A percentile compares a stretch with the other conserved stretches of the same genome.
These are phyloP conservation scores for Etheostoma nigrum DNA, from an alignment of 2,797 vertebrate species.

Conservation along the genomic window DNA sequence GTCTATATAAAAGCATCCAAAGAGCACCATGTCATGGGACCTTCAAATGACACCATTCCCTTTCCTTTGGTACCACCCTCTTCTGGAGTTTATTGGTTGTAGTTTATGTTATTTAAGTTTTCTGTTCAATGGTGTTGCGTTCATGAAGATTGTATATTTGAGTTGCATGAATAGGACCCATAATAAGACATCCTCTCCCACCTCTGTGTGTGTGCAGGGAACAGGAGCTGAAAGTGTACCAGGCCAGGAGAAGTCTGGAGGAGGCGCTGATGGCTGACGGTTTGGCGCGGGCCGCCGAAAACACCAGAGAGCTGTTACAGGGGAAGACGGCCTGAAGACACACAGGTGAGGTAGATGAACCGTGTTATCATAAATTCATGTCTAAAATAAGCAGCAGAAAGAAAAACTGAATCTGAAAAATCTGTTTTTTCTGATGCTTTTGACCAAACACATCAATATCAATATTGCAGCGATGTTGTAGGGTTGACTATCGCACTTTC, in stretches of 20 bases:
- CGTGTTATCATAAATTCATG: background rate
- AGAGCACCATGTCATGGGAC: no score
- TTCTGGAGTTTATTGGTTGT: no score
- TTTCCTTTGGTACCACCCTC: background rate
- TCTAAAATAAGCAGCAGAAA: background rate
- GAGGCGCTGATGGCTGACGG: conserved; percentile 90
- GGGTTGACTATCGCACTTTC: no score
- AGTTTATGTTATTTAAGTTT: background rate
- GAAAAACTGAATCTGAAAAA: background rate
- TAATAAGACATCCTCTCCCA: background rate
- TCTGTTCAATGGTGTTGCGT: background rate
- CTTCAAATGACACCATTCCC: background rate
- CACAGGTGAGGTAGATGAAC: conserved; percentile 29
- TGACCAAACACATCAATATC: no score
- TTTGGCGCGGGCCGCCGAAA: conserved; percentile 85
- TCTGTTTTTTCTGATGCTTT: background rate
- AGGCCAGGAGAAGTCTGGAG: conserved; percentile 89
- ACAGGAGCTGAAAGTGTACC: conserved; percentile 89
- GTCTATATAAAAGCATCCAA: no score
- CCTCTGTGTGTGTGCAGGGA: conserved; percentile 76
- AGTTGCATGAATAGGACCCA: background rate
- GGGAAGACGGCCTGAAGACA: conserved; percentile 58
- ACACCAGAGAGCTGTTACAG: conserved; percentile 71
- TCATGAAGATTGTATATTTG: background rate
- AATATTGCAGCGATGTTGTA: no score